phyloP scores from a whole-genome alignment of 2,888 invertebrate genomes.

The Esperia sulphurella region DNA sequence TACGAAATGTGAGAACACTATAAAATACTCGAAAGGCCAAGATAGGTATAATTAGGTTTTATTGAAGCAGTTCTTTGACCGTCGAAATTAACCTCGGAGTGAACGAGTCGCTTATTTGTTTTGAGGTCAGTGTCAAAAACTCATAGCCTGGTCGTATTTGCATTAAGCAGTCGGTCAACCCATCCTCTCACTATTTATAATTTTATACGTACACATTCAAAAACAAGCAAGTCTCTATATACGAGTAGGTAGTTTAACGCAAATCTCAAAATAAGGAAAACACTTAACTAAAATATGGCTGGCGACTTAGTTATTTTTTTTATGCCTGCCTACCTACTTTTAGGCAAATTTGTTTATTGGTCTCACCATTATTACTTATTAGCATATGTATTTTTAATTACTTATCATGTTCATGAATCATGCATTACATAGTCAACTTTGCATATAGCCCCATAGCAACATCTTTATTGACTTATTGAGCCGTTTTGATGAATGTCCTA shows the following conservation, averaged over 20 bases:
- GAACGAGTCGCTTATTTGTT: slow-evolving; percentile 29
- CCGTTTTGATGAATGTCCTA: slow-evolving; percentile 16
- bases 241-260: too few relatives aligned
- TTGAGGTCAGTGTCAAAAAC: slow-evolving; percentile 42
- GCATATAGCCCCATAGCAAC: not conserved
- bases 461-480: slow-evolving; percentile 13
- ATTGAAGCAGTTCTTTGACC: slow-evolving; percentile 9
- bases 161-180: slow-evolving; percentile 14
- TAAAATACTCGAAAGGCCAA: not conserved
- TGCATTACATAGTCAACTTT: not conserved
- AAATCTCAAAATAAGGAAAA: too few relatives aligned
- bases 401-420: too few relatives aligned
- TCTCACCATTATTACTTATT: too few relatives aligned
- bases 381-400: too few relatives aligned
- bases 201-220: not conserved
- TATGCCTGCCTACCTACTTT: not conserved
- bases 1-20: not conserved
- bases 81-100: slow-evolving; percentile 27
- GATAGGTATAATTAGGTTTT: not conserved
- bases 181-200: slow-evolving; percentile 4
- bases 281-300: too few relatives aligned
- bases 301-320: too few relatives aligned
- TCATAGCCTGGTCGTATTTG: slow-evolving; percentile 18
- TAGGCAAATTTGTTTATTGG: not conserved
- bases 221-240: too few relatives aligned